Base-by-base conservation (phyloP, 2,113 vertebrate species). In the Phalacrocorax carbo region DNA sequence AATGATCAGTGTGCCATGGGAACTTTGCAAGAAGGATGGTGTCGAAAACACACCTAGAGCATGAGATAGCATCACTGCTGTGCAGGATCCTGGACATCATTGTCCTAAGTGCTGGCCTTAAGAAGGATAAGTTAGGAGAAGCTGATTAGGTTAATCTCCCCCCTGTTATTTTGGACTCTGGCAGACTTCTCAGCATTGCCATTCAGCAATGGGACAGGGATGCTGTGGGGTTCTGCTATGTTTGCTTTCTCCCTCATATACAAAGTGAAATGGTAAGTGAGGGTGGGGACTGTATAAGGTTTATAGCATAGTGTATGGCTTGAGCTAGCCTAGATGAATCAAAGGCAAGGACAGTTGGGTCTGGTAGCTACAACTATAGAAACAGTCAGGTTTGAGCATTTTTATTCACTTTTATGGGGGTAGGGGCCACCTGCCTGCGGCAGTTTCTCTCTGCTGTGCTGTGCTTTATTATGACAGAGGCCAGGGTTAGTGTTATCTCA, bases 401-500 rank as follows among this genome's bases (percentile, higher is more conserved):
- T 91, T 15, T 61, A 42, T 60, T 72, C 25, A 83, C 48, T 64
- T 40, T 30, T 7, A 19, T 4, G 22, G 26, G 44, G 29, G 52
- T 55, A 72, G 48, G 65, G 25, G 66, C 79, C 79, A 90, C 73
- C 61, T 85, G 91, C 51, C 75, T 54, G 57, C 27, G 38, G 75
- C 66, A 70, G 42, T 71, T 85, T 64, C 78, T 88, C 48, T 89
- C 73, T 82, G 70, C 42, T 82, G 42, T 49, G 85, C 52, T 27
- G 32, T 82, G 83, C 92, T 82, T 85, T 71, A 40, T 71, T 75
- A 23, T 68, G 86, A 46, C 78, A 92, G 91, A 79, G 82, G 61
- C 27, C 86, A 92, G 79, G 79, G 86, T 92, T 79, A 49, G 52
- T 60, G 88, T 94, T 92, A 82, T n/a, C 70, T 95, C 75, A 88